Base-by-base conservation (phyloP, 2,888 invertebrate genomes). In the Acanthacorydalis orientalis region DNA sequence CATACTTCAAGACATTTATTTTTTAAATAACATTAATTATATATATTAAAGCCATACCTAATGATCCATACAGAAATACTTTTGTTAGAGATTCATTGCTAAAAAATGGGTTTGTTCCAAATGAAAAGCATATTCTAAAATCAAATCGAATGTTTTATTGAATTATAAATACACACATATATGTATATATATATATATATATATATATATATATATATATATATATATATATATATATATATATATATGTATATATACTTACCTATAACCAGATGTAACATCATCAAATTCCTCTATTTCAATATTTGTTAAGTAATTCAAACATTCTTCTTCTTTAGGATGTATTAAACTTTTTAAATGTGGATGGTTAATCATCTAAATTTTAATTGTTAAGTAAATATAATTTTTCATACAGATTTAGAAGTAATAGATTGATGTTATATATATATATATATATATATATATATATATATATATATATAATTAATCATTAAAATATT, bases 201-300 rank as follows among this genome's bases (percentile, higher is more conserved):
- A 41, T 41, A 41, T 41, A 41, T 41, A 41, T 41, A 41, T 41
- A 12, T 41, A 41, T 12, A 12, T 41, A 15, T 41, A 41, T 41
- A 12, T 41, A 12, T 41, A 41, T 12, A n/a, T 41, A 41, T 7
- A 15, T 6, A 41, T 7, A 23, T 6, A 23, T 23, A 23, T 23
- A 23, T 23, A 23, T 23, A 23, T 23, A 23, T 6, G 6, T 6
- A 41, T 23, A 23, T 23, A 23, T 23, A 23, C 3, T 4, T 23
- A 23, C 23, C 23, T 23, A 23, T 23, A 23, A 6, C 12, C 4
- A 4, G 12, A 41, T 15, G 16, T 15, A 6, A 42, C 4, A 31
- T 37, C 12, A 37, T 37, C 12, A 12, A 37, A 37, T 37, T 12
- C 12, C 6, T 37, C 37, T 37, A 12, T 43, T 43, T 43, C 31